These are phyloP conservation scores for Silurus lanzhouensis DNA, from an alignment of 2,797 vertebrate genomes.

Conservation along the genomic window DNA sequence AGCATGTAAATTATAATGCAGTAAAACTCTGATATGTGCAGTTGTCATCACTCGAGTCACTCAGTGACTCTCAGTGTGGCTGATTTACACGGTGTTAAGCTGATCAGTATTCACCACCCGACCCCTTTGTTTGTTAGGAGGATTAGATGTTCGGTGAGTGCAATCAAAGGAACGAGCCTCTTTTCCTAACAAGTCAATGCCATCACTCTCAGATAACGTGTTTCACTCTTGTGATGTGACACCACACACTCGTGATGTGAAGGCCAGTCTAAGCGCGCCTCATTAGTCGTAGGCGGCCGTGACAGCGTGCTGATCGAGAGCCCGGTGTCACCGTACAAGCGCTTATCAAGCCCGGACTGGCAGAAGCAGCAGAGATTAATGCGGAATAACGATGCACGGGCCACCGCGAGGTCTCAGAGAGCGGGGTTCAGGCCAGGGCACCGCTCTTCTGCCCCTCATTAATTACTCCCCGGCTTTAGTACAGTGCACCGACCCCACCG, in stretches of 20 bases:
- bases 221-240: background rate
- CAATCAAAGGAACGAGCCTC: slow-evolving; percentile 32
- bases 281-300: slow-evolving; percentile 60
- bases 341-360: slow-evolving; percentile 65
- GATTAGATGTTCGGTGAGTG: slow-evolving; percentile 40
- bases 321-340: slow-evolving; percentile 62
- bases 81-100: background rate
- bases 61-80: background rate
- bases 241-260: slow-evolving; percentile 13
- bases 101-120: slow-evolving; percentile 18
- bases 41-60: slow-evolving; percentile 6
- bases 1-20: slow-evolving; percentile 5
- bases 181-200: slow-evolving; percentile 26
- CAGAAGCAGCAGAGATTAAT: slow-evolving; percentile 58
- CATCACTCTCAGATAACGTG: background rate
- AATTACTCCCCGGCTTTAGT: slow-evolving; percentile 71
- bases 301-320: slow-evolving; percentile 61
- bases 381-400: slow-evolving; percentile 61
- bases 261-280: slow-evolving; percentile 36
- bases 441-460: slow-evolving; percentile 58
- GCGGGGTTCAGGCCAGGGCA: slow-evolving; percentile 59
- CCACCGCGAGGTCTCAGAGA: slow-evolving; percentile 40
- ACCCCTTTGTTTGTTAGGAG: slow-evolving; percentile 39
- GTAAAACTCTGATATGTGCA: background rate
- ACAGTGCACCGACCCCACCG: slow-evolving; percentile 53